Evolutionary conservation across 2,113 vertebrate species (phyloP).

Genomic region (Callipepla squamata): DNA sequence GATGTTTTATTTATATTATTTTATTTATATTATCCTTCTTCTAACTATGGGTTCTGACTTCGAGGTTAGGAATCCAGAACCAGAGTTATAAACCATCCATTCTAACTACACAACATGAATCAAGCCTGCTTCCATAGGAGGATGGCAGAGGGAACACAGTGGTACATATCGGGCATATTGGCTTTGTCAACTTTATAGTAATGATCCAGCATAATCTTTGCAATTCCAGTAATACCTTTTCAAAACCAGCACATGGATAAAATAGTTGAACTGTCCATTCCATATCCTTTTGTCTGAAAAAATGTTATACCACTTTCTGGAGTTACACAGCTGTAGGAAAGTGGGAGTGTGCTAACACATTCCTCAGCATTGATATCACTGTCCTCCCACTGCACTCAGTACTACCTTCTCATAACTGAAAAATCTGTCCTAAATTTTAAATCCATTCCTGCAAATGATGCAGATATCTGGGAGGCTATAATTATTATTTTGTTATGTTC

Average conservation of each 20-base stretch:
- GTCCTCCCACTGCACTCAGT: background rate
- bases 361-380: background rate
- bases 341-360: background rate
- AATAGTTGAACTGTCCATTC: background rate
- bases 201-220: background rate
- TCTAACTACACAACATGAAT: background rate
- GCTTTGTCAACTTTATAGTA: background rate
- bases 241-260: background rate
- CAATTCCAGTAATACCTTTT: background rate
- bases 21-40: background rate
- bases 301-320: background rate
- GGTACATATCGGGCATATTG: background rate
- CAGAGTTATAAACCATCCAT: background rate
- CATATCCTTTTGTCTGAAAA: background rate
- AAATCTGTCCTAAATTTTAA: background rate
- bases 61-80: background rate
- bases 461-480: background rate
- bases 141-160: background rate
- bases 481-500: background rate
- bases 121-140: background rate
- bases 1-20: background rate
- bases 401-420: background rate
- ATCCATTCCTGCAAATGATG: background rate
- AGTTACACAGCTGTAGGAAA: background rate
- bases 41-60: background rate